Base-by-base conservation (phyloP, 2,113 vertebrate genomes). In the Hypocryptadius cinnamomeus region DNA sequence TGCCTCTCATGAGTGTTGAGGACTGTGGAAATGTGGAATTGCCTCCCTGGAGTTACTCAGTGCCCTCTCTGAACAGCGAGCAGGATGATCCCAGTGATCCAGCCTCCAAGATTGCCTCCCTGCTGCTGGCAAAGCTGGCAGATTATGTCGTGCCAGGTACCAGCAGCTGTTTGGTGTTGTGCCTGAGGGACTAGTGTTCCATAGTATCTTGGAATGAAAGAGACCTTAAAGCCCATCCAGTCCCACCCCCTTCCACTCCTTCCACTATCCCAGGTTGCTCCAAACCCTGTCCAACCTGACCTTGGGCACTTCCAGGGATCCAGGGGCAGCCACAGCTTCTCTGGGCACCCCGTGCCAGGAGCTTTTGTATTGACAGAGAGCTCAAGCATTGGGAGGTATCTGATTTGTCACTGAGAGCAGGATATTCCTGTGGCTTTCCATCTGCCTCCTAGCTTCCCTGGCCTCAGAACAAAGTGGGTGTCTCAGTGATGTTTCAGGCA, bases 111-210 rank as follows among this genome's bases (percentile, higher is more conserved):
- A 99, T 99, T 21, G 99, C 99, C 59, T 98, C 99, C 9, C 96
- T 99, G 94, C 97, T 99, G 59, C 94, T 99, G 59, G 99, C 99
- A 57, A 99, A 99, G 83, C 96, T 99, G 91, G 99, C 99, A 0
- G 99, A 99, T 97, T 99, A 99, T 5, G 99, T 99, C 1, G 99
- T 99, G n/a, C 99, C 99, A 98, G 99, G 99, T 99, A 95, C 50
- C 42, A 20, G 20, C 39, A 24, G 30, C 57, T 53, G 18, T 59
- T 39, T 21, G 15, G 15, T 48, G 54, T 63, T 22, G 0, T 35
- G 35, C 50, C 57, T 10, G 3, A 33, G 27, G 80, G 44, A 33
- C 13, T 61, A 3, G 0, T 10, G 9, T 51, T 78, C 31, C 4
- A 2, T 54, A 53, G 39, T 21, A 30, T 53, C 13, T 18, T 51